Conservation (phyloP, 2,888 invertebrate genomes). For the Callyntrura guangdongensis region DNA sequence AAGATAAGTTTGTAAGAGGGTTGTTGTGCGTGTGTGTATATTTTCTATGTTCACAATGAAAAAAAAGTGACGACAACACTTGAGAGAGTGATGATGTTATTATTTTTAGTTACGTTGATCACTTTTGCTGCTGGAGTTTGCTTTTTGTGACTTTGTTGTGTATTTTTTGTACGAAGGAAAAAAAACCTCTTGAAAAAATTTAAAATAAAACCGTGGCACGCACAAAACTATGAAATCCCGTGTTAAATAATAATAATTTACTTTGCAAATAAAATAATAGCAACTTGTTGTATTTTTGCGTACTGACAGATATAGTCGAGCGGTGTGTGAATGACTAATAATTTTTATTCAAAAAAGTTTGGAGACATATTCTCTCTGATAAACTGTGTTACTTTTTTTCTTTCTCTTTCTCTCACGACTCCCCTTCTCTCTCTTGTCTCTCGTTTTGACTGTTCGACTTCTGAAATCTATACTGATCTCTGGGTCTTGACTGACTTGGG, state of each 20-base stretch:
- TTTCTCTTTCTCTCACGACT: conserved; percentile 27
- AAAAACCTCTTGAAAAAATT: neutral
- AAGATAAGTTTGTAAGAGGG: neutral
- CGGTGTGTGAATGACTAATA: conserved; percentile 78
- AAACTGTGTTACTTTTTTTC: conserved; percentile 12
- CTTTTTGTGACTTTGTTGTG: too few species aligned
- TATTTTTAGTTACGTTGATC: conserved; percentile 21
- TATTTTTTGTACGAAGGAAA: too few species aligned
- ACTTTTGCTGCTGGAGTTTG: neutral
- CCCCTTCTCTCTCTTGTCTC: conserved; percentile 47
- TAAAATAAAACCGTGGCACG: neutral
- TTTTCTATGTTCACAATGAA: conserved; percentile 11
- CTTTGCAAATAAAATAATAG: conserved; percentile 41
- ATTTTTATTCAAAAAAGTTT: conserved; percentile 47
- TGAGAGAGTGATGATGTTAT: neutral
- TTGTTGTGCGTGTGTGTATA: neutral
- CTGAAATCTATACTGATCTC: conserved; percentile 79
- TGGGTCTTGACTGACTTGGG: conserved; percentile 66
- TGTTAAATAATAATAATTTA: conserved; percentile 24
- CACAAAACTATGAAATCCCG: neutral
- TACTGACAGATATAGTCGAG: neutral
- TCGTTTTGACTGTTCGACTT: conserved; percentile 75
- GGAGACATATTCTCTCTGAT: conserved; percentile 52
- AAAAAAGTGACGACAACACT: conserved; percentile 34
- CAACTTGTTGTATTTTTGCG: conserved; percentile 2